Percentiles rank a stretch among this genome's conserved stretches.
Evolutionary conservation across 2,888 invertebrate species (phyloP).

Genomic region (Trichogramma dendrolimi): DNA sequence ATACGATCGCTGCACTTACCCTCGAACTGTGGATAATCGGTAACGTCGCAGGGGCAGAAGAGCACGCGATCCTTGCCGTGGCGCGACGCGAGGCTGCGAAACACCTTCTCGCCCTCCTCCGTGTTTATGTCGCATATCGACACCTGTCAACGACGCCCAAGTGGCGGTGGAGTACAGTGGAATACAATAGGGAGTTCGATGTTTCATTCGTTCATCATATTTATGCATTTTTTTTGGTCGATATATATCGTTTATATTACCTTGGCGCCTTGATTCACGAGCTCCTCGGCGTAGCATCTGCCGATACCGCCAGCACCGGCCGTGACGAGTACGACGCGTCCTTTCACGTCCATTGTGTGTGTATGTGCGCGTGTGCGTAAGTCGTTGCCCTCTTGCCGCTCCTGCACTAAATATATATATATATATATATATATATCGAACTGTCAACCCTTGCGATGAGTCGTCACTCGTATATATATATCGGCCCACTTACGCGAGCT

Average conservation of each 20-base stretch:
- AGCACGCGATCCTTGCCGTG: constrained; percentile 67
- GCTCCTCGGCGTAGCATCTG: constrained; percentile 67
- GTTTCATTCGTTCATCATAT: neutral
- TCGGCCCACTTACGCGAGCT: no score
- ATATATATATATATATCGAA: no score
- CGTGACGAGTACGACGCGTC: constrained; percentile 69
- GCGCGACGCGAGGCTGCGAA: constrained; percentile 62
- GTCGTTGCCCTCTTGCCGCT: no score
- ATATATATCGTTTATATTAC: constrained; percentile 48
- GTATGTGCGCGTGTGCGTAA: no score
- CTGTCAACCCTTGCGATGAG: no score
- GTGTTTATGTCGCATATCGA: constrained; percentile 71
- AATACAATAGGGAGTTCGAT: no score
- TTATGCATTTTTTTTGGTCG: neutral
- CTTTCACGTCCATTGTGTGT: constrained; percentile 65
- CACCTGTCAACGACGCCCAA: constrained; percentile 54
- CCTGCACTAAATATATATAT: no score
- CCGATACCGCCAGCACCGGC: constrained; percentile 73
- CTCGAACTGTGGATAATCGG: constrained; percentile 74
- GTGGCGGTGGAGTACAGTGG: neutral
- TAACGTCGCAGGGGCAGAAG: constrained; percentile 73
- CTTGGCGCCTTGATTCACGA: constrained; percentile 70
- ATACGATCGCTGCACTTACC: constrained; percentile 52
- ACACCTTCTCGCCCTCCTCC: constrained; percentile 66
- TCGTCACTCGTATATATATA: no score